Conservation (phyloP, 2,797 vertebrate genomes). For the Rhinoraja longicauda region DNA sequence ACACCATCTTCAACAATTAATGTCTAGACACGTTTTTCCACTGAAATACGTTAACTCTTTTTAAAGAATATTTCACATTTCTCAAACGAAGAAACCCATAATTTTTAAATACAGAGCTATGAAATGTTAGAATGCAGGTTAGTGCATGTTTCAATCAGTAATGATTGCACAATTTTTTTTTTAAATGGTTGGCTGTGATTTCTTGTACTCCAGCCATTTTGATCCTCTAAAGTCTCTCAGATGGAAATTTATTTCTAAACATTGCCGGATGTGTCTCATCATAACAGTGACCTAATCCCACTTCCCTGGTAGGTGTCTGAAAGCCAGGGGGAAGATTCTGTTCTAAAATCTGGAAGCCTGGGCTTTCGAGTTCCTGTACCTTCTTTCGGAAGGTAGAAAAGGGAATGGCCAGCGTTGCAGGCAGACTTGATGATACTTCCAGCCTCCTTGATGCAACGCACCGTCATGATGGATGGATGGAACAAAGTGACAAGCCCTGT, state of each 20-base stretch:
- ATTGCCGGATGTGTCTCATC: not conserved
- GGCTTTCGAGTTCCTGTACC: too few relatives aligned
- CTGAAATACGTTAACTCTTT: not conserved
- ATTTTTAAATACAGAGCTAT: not conserved
- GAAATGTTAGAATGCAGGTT: not conserved
- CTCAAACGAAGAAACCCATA: not conserved
- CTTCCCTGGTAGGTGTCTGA: not conserved
- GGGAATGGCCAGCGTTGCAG: too few relatives aligned
- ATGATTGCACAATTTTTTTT: not conserved
- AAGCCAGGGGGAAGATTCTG: too few relatives aligned
- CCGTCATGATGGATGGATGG: too few relatives aligned
- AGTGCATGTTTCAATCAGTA: not conserved
- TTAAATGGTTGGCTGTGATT: not conserved
- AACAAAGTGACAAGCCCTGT: too few relatives aligned
- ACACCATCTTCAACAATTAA: not conserved
- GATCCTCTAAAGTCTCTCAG: not conserved
- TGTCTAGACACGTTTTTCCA: not conserved
- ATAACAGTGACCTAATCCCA: not conserved
- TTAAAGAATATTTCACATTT: not conserved
- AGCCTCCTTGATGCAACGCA: too few relatives aligned
- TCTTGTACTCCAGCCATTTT: not conserved
- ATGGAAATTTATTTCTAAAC: not conserved
- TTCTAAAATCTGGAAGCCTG: too few relatives aligned
- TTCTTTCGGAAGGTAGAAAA: too few relatives aligned
- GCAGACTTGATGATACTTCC: too few relatives aligned